Percentiles rank a stretch among this genome's conserved stretches.
phyloP scores from a whole-genome alignment of 2,113 vertebrate species.

The Odontophorus gujanensis region DNA sequence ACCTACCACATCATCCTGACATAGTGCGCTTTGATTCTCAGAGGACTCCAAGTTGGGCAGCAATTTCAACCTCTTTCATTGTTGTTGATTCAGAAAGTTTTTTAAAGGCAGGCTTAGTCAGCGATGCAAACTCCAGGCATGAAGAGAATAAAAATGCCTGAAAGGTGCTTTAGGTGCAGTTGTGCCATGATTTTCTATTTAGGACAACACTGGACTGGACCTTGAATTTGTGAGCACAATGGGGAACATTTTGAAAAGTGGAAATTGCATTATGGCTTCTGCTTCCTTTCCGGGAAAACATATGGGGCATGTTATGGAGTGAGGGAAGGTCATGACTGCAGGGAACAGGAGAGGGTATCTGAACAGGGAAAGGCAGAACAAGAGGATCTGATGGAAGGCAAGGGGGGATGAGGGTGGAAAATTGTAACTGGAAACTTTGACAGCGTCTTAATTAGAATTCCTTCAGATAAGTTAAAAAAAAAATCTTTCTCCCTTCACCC shows the following conservation, averaged over 20 bases:
- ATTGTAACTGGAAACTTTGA: neutral
- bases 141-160: neutral
- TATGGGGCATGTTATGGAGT: neutral
- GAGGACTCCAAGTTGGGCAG: neutral
- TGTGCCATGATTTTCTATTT: neutral
- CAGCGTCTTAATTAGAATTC: neutral
- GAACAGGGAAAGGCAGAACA: neutral
- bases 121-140: neutral
- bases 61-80: neutral
- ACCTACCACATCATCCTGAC: neutral
- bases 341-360: constrained; percentile 1
- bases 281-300: constrained; percentile 29
- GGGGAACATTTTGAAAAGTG: neutral
- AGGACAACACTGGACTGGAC: neutral
- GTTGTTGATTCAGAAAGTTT: neutral
- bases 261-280: constrained; percentile 22
- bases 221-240: neutral
- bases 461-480: neutral
- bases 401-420: neutral
- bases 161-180: neutral
- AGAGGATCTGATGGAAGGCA: neutral
- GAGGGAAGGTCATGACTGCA: neutral
- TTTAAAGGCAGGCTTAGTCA: neutral
- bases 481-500: too few relatives aligned
- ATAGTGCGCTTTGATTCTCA: accelerated